These are phyloP conservation scores for Byasa hedistus DNA, from an alignment of 2,888 invertebrate genomes.

Conservation along the genomic window DNA sequence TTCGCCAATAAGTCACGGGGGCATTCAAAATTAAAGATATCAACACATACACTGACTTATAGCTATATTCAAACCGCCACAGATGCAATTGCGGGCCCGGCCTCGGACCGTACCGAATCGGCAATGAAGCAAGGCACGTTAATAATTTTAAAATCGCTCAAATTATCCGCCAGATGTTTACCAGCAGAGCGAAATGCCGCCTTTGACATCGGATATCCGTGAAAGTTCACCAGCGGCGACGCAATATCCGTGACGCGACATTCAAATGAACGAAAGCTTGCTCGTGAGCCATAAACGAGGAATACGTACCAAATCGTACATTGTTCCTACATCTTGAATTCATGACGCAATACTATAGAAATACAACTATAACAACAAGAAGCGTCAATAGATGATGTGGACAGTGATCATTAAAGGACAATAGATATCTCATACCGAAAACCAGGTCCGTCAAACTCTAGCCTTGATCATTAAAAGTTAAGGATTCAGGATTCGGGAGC, in stretches of 20 bases:
- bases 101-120: slow-evolving; percentile 22
- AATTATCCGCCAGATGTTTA: slow-evolving; percentile 63
- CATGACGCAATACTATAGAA: neutral
- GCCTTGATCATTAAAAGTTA: no score
- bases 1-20: neutral
- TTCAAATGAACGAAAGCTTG: slow-evolving; percentile 9
- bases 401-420: no score
- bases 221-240: slow-evolving; percentile 29
- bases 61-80: neutral
- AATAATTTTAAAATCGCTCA: slow-evolving; percentile 63
- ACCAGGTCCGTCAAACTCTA: no score
- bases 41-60: neutral
- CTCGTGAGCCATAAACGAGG: slow-evolving; percentile 13
- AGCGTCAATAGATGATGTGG: no score
- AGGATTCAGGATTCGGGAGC: no score
- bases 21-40: neutral
- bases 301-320: slow-evolving; percentile 2
- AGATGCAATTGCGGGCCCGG: slow-evolving; percentile 12
- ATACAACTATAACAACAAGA: neutral
- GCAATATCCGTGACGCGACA: slow-evolving; percentile 21
- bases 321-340: neutral
- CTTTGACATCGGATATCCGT: slow-evolving; percentile 64
- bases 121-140: slow-evolving; percentile 26
- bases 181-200: slow-evolving; percentile 41
- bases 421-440: no score